A percentile compares a stretch with the other conserved stretches of the same genome.
Evolutionary conservation across 2,888 invertebrate genomes (phyloP).

Genomic region (Hydrotaea cyrtoneurina): DNA sequence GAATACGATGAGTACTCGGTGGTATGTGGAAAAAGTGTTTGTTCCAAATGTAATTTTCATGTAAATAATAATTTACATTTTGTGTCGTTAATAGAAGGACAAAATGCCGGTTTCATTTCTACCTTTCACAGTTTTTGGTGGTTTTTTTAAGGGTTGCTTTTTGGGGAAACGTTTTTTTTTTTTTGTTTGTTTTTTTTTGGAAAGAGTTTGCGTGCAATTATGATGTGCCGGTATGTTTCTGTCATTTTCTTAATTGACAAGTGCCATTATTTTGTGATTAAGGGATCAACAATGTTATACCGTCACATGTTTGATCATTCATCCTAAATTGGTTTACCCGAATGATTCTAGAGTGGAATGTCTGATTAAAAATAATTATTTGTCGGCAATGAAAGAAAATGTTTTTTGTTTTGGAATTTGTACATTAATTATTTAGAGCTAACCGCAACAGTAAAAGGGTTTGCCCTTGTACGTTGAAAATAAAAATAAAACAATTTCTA

Average conservation of each 20-base stretch:
- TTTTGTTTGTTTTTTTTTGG: background rate
- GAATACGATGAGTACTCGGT: background rate
- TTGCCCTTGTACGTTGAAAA: too few relatives aligned
- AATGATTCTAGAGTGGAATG: too few relatives aligned
- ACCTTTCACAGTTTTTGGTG: background rate
- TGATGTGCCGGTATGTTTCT: background rate
- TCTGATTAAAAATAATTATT: too few relatives aligned
- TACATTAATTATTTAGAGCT: too few relatives aligned
- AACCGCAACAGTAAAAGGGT: too few relatives aligned
- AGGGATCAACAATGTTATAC: background rate
- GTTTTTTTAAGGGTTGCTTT: background rate
- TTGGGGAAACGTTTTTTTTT: background rate
- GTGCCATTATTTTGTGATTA: background rate
- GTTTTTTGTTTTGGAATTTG: too few relatives aligned
- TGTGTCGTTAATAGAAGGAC: background rate
- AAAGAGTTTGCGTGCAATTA: background rate
- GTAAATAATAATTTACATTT: slow-evolving; percentile 10
- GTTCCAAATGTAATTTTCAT: slow-evolving; percentile 14
- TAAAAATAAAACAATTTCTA: too few relatives aligned
- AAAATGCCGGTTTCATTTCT: background rate
- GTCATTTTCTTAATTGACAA: background rate
- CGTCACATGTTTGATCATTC: too few relatives aligned
- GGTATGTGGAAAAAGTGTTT: background rate
- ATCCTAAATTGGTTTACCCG: too few relatives aligned
- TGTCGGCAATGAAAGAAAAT: too few relatives aligned